These are phyloP conservation scores for Pseudomyrmex dendroicus DNA, from an alignment of 1,140 invertebrate genomes.

Conservation along the genomic window DNA sequence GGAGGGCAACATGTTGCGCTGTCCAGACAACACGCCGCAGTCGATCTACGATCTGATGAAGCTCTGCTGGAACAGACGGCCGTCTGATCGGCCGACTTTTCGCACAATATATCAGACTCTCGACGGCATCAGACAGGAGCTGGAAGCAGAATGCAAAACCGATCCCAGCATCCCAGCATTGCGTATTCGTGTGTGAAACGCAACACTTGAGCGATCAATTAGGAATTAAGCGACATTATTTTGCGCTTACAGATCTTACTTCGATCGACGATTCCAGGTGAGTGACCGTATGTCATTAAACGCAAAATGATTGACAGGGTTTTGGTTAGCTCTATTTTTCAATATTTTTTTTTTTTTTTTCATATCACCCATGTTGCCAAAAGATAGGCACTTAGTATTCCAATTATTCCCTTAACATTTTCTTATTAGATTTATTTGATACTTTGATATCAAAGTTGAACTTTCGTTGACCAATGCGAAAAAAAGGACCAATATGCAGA, in stretches of 20 bases:
- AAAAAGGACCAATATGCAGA: slow-evolving; percentile 55
- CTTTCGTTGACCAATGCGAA: neutral
- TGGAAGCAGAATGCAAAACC: slow-evolving; percentile 83
- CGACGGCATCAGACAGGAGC: slow-evolving; percentile 87
- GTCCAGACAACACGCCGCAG: slow-evolving; percentile 95
- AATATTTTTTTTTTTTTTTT: too few relatives aligned
- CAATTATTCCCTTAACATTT: too few relatives aligned
- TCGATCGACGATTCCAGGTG: slow-evolving; percentile 23
- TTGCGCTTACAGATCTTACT: slow-evolving; percentile 5
- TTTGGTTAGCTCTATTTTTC: slow-evolving; percentile 15
- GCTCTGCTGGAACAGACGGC: slow-evolving; percentile 95
- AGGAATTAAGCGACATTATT: neutral
- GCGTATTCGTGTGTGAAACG: slow-evolving; percentile 78
- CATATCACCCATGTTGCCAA: too few relatives aligned
- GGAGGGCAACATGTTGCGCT: slow-evolving; percentile 94
- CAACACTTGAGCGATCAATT: slow-evolving; percentile 20
- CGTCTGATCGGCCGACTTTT: slow-evolving; percentile 93
- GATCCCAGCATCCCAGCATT: slow-evolving; percentile 76
- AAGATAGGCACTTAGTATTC: too few relatives aligned
- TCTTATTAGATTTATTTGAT: too few relatives aligned
- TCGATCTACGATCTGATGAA: slow-evolving; percentile 97
- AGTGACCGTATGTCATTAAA: slow-evolving; percentile 41
- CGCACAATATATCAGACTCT: slow-evolving; percentile 89
- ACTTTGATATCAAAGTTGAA: too few relatives aligned
- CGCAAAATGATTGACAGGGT: slow-evolving; percentile 12